These are phyloP conservation scores for Omphaloscelis lunosa DNA, from an alignment of 2,888 invertebrate species.

Conservation along the genomic window DNA sequence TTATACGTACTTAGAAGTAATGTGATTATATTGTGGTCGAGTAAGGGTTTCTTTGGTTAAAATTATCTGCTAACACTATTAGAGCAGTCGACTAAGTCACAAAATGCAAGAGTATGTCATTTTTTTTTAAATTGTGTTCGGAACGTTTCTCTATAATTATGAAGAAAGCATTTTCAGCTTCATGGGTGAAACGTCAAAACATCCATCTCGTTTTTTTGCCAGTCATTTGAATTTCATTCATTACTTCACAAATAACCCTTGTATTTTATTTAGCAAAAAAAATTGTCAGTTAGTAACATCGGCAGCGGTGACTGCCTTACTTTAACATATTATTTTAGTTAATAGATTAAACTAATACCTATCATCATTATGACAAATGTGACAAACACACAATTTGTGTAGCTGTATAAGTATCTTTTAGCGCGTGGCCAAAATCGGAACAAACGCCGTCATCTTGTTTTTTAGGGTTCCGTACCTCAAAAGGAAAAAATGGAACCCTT, in stretches of 20 bases:
- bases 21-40: neutral
- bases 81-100: neutral
- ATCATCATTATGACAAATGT: neutral
- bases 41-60: neutral
- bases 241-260: neutral
- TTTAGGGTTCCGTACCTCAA: too few species aligned
- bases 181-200: neutral
- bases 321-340: neutral
- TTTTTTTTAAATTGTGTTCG: neutral
- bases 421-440: neutral
- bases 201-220: neutral
- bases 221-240: neutral
- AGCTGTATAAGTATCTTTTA: neutral
- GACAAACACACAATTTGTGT: neutral
- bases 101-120: neutral
- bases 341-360: neutral
- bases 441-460: neutral
- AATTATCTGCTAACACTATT: neutral
- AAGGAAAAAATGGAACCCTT: too few species aligned
- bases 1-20: too few species aligned
- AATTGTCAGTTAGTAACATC: neutral
- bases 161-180: neutral
- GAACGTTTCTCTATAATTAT: neutral
- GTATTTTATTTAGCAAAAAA: neutral
- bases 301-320: neutral